These are phyloP conservation scores for Chionoecetes opilio DNA, from an alignment of 1,140 invertebrate genomes.

Conservation along the genomic window DNA sequence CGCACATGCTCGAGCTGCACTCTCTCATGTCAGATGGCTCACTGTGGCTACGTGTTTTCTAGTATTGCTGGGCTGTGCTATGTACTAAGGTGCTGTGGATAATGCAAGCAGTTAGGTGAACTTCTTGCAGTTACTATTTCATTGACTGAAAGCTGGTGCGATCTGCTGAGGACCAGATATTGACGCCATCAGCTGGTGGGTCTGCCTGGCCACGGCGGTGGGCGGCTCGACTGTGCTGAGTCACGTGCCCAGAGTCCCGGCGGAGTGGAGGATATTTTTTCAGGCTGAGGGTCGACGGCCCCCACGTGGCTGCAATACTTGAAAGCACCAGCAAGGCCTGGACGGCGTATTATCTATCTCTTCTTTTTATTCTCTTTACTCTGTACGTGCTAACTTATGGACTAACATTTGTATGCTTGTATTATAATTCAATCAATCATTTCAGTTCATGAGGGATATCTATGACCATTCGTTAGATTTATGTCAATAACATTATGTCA, in stretches of 20 bases:
- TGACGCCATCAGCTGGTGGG: background rate
- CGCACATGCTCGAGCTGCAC: conserved; percentile 48
- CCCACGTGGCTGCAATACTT: background rate
- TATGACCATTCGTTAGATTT: too few species aligned
- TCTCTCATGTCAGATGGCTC: conserved; percentile 35
- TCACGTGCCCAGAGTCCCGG: conserved; percentile 18
- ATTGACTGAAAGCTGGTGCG: background rate
- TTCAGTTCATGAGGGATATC: too few species aligned
- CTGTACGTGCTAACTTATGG: too few species aligned
- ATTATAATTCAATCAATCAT: too few species aligned
- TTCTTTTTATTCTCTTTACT: background rate
- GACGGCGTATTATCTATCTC: background rate
- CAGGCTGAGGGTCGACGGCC: background rate
- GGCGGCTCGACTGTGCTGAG: background rate
- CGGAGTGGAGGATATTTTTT: background rate
- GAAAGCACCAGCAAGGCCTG: background rate
- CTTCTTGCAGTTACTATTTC: background rate
- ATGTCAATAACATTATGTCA: too few species aligned
- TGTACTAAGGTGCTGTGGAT: background rate
- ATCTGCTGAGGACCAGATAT: background rate
- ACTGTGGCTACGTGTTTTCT: background rate
- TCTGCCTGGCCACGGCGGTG: background rate
- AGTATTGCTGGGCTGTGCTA: conserved; percentile 15
- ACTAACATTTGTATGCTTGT: too few species aligned
- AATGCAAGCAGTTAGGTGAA: background rate